These are phyloP conservation scores for Bradypodion ventrale DNA, from an alignment of 2,797 vertebrate genomes.

Conservation along the genomic window DNA sequence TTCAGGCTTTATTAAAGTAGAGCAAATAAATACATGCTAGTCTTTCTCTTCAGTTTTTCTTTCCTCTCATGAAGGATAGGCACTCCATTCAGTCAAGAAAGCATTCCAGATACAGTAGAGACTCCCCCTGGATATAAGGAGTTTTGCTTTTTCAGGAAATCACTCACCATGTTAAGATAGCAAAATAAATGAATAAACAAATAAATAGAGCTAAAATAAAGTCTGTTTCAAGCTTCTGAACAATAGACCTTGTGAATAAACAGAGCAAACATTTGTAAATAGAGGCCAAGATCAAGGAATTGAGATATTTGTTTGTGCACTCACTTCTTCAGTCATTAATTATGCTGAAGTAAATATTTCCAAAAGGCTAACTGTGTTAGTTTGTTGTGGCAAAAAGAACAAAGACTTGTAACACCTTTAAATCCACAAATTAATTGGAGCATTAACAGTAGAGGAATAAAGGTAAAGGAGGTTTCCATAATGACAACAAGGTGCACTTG, in stretches of 20 bases:
- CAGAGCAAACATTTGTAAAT: background rate
- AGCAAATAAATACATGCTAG: background rate
- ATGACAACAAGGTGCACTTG: background rate
- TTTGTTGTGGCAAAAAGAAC: background rate
- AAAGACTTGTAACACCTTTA: background rate
- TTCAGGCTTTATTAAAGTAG: too few species aligned
- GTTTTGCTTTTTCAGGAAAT: too few species aligned
- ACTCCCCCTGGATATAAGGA: too few species aligned
- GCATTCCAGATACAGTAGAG: too few species aligned
- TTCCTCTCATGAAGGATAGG: background rate
- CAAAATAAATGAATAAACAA: background rate
- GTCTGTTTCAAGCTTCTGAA: background rate
- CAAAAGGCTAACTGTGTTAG: too few species aligned
- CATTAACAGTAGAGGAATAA: background rate
- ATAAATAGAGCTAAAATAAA: too few species aligned
- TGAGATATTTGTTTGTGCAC: background rate
- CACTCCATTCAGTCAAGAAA: background rate
- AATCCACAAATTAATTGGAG: background rate
- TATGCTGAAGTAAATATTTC: background rate
- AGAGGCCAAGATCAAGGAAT: background rate
- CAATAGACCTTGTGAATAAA: background rate
- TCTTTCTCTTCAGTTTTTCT: background rate
- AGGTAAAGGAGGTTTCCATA: background rate
- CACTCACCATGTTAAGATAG: background rate
- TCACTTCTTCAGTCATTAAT: background rate